phyloP scores from a whole-genome alignment of 1,140 invertebrate species.

The Spodoptera litura region DNA sequence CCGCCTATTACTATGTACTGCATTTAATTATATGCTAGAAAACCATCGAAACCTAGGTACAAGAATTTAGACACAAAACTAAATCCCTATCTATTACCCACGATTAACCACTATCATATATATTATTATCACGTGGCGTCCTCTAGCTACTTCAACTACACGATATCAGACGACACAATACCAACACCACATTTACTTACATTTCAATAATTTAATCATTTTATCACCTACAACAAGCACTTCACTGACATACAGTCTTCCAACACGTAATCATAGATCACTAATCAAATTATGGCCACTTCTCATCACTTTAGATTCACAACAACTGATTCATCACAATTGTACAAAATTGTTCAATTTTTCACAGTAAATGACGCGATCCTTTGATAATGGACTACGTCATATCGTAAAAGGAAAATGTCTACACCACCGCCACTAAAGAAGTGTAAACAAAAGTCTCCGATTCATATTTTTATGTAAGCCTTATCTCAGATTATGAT shows the following conservation, averaged over 20 bases:
- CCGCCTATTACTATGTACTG: no score
- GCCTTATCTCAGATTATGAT: constrained; percentile 43
- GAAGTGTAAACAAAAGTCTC: constrained; percentile 37
- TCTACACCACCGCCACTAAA: neutral
- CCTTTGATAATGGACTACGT: neutral
- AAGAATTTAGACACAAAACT: no score
- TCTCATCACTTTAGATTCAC: constrained; percentile 4
- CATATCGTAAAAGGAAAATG: constrained; percentile 12
- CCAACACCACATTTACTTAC: constrained; percentile 5
- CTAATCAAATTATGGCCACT: constrained; percentile 2
- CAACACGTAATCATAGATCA: neutral
- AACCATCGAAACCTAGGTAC: no score
- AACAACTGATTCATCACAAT: constrained; percentile 6
- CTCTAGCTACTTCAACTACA: no score
- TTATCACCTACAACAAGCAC: neutral
- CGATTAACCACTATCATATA: no score
- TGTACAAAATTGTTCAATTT: neutral
- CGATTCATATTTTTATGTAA: constrained; percentile 40
- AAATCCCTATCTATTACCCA: no score
- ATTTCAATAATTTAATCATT: neutral
- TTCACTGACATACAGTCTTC: neutral
- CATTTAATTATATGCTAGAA: no score
- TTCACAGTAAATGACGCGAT: constrained; percentile 16
- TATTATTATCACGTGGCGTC: no score
- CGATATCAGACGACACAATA: no score